Conservation (phyloP, 2,888 invertebrate species). For the Heterodera filipjevi region DNA sequence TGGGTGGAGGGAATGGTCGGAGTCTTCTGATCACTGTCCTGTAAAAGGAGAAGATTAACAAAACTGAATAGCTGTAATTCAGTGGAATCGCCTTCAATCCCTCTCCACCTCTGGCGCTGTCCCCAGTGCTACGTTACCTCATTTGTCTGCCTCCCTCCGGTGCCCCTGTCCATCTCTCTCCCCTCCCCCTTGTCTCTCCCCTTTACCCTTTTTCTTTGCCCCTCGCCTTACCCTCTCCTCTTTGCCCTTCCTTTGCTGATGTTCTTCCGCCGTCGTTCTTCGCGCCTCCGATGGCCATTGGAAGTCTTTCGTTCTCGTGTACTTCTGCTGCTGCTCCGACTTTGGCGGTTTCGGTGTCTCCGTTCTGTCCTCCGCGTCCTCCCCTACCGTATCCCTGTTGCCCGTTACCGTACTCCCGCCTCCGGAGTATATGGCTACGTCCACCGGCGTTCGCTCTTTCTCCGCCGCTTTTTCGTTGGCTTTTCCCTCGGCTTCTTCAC, state of each 20-base stretch:
- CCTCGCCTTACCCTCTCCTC: not conserved
- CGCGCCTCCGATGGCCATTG: constrained; percentile 23
- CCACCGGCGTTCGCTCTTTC: constrained; percentile 11
- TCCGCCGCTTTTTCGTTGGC: not conserved
- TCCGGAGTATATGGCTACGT: not conserved
- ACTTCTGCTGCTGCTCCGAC: not conserved
- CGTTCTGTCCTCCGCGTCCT: constrained; percentile 1
- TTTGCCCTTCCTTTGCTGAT: no score
- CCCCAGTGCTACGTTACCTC: no score
- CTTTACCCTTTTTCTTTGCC: no score
- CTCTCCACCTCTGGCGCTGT: no score
- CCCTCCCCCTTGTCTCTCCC: no score
- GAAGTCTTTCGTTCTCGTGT: not conserved
- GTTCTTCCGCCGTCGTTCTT: not conserved
- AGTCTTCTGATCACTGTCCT: constrained; percentile 2
- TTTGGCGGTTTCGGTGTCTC: not conserved
- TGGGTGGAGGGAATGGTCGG: not conserved
- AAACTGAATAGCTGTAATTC: no score
- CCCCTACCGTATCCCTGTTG: not conserved
- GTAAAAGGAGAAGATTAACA: not conserved
- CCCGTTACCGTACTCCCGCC: not conserved
- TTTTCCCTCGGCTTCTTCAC: constrained; percentile 6
- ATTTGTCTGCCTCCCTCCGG: no score
- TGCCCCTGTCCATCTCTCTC: no score
- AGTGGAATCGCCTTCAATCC: no score